Base-by-base conservation (phyloP, 2,888 invertebrate species). In the Teleogryllus oceanicus region DNA sequence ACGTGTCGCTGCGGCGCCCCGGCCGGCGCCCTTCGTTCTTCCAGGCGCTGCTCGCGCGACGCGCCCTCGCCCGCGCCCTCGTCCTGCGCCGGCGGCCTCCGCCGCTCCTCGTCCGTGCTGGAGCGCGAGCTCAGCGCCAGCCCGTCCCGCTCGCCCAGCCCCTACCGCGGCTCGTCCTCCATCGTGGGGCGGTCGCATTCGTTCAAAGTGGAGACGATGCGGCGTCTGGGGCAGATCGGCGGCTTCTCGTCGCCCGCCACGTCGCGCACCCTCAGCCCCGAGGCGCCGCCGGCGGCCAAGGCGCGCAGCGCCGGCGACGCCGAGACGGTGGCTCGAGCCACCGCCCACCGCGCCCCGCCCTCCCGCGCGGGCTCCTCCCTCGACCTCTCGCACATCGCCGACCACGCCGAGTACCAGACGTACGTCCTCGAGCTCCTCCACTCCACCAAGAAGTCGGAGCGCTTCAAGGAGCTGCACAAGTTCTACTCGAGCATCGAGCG, bases 401-500 rank as follows among this genome's bases (percentile, higher is more conserved):
- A 89, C 84, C 90, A 90, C 83, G 90, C 90, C 24, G 92, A 93
- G 82, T 93, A 92, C 84, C 92, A 91, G 83, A 91, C 90, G 82
- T 93, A 93, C 84, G 88, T 94, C 77, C 87, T 89, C 50, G 93
- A 93, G 83, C 87, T 93, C 84, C 86, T 92, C 84, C 87, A 88
- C 81, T 90, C 92, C 3, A 91, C 91, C 83, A 89, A 89, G 79
- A 92, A 92, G 86, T 94, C 94, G 0, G 93, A 93, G 80, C 90
- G 94, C 82, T 97, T 97, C 86, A 91, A 92, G 78, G 96, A 96
- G 84, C 88, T 97, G 1, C 94, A 94, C 85, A 92, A 93, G 80
- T 95, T 97, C 86, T 97, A 96, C 85, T 89, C 92, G 51, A 94
- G 94, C 83, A 89, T 97, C 82, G 96, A 96, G 87, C 90, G 96